phyloP scores from a whole-genome alignment of 2,888 invertebrate species.

The Dioctria linearis region DNA sequence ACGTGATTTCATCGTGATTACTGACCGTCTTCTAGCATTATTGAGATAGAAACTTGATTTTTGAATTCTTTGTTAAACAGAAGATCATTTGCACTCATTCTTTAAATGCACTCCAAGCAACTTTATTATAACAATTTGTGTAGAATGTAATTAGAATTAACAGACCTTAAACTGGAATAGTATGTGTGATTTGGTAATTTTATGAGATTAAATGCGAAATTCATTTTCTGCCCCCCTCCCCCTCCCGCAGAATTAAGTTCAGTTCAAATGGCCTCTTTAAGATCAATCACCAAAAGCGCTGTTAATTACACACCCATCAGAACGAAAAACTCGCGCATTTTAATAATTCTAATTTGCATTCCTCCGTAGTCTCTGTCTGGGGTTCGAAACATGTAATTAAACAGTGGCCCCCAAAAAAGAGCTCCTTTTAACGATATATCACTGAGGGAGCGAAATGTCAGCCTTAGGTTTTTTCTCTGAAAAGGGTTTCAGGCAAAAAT shows the following conservation, averaged over 20 bases:
- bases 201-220: too few relatives aligned
- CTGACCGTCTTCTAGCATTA: constrained; percentile 4
- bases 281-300: constrained; percentile 30
- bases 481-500: constrained; percentile 38
- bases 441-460: constrained; percentile 47
- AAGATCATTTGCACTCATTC: constrained; percentile 14
- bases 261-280: constrained; percentile 13
- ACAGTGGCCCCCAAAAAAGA: constrained; percentile 50
- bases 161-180: too few relatives aligned
- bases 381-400: constrained; percentile 46
- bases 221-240: too few relatives aligned
- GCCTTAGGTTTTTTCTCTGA: constrained; percentile 22
- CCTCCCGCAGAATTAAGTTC: background rate
- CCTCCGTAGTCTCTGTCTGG: background rate
- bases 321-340: constrained; percentile 3
- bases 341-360: constrained; percentile 52
- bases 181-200: too few relatives aligned
- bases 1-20: constrained; percentile 36
- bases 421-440: constrained; percentile 50
- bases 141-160: too few relatives aligned
- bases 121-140: too few relatives aligned
- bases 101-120: background rate
- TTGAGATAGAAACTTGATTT: background rate
- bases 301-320: constrained; percentile 26
- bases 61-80: background rate